These are phyloP conservation scores for Oxyteleia sp. DNA, from an alignment of 2,888 invertebrate species.

Conservation along the genomic window DNA sequence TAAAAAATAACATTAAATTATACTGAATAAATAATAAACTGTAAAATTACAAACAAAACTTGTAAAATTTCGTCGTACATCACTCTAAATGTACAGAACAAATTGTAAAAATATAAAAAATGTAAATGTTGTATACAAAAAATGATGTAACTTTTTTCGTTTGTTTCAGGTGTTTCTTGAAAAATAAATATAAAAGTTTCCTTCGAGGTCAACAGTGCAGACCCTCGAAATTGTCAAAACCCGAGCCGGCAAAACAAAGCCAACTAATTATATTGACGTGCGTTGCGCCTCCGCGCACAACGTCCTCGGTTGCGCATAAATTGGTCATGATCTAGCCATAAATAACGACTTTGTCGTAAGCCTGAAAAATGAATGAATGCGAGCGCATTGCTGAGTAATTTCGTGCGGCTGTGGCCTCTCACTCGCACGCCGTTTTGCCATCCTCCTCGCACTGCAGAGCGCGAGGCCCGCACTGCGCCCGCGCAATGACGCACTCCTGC, in stretches of 20 bases:
- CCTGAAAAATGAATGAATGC: conserved; percentile 67
- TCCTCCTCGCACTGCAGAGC: conserved; percentile 8
- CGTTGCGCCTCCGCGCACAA: not conserved
- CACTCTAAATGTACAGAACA: no score
- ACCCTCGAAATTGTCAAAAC: not conserved
- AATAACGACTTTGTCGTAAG: conserved; percentile 60
- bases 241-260: not conserved
- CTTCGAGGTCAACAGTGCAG: no score
- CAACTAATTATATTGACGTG: conserved; percentile 31
- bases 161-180: no score
- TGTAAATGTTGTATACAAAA: no score
- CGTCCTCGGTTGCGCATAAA: conserved; percentile 28
- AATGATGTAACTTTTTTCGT: no score
- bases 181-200: no score
- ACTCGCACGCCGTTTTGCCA: not conserved
- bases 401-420: conserved; percentile 16
- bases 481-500: conserved; percentile 64
- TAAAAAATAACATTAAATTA: no score
- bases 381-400: conserved; percentile 57
- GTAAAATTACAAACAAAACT: no score
- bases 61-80: no score
- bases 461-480: conserved; percentile 45
- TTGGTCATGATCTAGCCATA: conserved; percentile 54
- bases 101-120: no score
- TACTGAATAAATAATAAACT: no score